Conservation (phyloP, 2,797 vertebrate genomes). For the Myripristis jacobus region DNA sequence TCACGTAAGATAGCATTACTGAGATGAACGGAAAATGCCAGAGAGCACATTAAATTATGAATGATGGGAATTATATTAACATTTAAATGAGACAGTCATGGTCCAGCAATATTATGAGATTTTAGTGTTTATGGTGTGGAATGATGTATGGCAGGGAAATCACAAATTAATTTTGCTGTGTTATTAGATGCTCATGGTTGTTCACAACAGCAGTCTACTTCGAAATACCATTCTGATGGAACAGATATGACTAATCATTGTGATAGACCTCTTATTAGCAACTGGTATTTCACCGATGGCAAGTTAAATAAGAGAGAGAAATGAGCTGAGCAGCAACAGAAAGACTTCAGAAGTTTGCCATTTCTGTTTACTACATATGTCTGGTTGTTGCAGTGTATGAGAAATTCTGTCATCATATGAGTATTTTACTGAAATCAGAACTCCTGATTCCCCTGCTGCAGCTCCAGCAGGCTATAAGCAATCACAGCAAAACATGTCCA, state of each 20-base stretch:
- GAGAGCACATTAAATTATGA: conserved; percentile 74
- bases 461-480: conserved; percentile 60
- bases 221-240: conserved; percentile 47
- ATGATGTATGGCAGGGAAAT: conserved; percentile 64
- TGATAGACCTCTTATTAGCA: conserved; percentile 45
- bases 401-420: conserved; percentile 42
- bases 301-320: conserved; percentile 21
- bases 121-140: conserved; percentile 72
- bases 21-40: conserved; percentile 73
- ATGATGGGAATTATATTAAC: conserved; percentile 80
- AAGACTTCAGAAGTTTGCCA: conserved; percentile 6
- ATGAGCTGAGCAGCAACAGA: conserved; percentile 4
- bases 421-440: conserved; percentile 51
- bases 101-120: conserved; percentile 69
- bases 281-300: background rate
- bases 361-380: conserved; percentile 41
- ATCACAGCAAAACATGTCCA: conserved; percentile 74
- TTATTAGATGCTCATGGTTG: conserved; percentile 52
- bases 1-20: conserved; percentile 69
- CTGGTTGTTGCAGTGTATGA: conserved; percentile 20
- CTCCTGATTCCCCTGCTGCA: conserved; percentile 49
- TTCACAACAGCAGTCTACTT: conserved; percentile 55
- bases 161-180: conserved; percentile 53
- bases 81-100: conserved; percentile 81
- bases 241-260: conserved; percentile 54